Evolutionary conservation across 2,888 invertebrate genomes (phyloP).

Genomic region (Heteromurus nitidus): DNA sequence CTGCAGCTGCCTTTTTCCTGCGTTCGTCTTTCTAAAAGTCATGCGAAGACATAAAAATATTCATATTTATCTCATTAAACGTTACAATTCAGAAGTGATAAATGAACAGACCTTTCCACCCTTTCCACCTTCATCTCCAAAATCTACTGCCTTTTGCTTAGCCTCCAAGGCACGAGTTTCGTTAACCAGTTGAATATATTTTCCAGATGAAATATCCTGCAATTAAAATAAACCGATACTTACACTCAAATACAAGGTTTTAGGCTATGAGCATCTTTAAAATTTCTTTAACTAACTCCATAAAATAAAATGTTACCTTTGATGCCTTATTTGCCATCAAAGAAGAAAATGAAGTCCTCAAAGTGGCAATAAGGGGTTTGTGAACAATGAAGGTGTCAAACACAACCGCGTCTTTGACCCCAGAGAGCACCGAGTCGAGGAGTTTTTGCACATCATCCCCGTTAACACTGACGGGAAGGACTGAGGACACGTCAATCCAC

Average conservation of each 20-base stretch:
- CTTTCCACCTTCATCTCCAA: slow-evolving; percentile 63
- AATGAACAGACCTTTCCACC: slow-evolving; percentile 60
- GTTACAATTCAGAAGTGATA: background rate
- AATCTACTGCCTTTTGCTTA: slow-evolving; percentile 62
- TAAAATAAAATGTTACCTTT: too few species aligned
- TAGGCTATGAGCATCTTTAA: background rate
- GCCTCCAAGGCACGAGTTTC: slow-evolving; percentile 68
- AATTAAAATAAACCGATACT: slow-evolving; percentile 15
- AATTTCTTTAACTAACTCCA: too few species aligned
- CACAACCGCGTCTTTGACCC: slow-evolving; percentile 60
- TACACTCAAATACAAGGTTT: background rate
- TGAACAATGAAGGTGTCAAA: slow-evolving; percentile 68
- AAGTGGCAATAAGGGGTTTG: slow-evolving; percentile 47
- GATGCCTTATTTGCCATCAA: slow-evolving; percentile 68
- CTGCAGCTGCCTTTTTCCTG: slow-evolving; percentile 88
- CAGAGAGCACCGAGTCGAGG: slow-evolving; percentile 53
- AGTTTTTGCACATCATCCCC: slow-evolving; percentile 67
- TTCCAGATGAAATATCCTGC: slow-evolving; percentile 69
- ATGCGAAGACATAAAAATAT: background rate
- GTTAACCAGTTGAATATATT: slow-evolving; percentile 69
- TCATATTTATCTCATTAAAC: slow-evolving; percentile 7
- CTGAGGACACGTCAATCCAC: slow-evolving; percentile 69
- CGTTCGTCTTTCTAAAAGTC: slow-evolving; percentile 89
- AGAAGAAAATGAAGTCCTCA: slow-evolving; percentile 60
- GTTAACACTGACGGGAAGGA: slow-evolving; percentile 67